Base-by-base conservation (phyloP, 2,888 invertebrate genomes). In the Amblyjoppa fuscipennis region DNA sequence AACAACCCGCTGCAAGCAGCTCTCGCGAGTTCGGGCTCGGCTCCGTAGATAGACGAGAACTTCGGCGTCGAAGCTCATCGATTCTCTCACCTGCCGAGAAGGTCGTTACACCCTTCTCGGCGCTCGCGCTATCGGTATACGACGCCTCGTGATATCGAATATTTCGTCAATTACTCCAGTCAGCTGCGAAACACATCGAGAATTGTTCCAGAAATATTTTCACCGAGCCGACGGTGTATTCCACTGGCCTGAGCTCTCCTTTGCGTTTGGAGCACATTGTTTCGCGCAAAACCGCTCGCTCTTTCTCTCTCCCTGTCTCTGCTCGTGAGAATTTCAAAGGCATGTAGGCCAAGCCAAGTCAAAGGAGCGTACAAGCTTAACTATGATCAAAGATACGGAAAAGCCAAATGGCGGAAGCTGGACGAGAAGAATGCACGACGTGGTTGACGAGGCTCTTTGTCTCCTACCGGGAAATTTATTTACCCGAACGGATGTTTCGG, bases 51-150 rank as follows among this genome's bases (percentile, higher is more conserved):
- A 59, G 88, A 89, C 88, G 91, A 90, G 90, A 90, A 90, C 89
- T 87, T 83, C 87, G 68, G 88, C 88, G 88, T 89, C 86, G 84
- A 89, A 90, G 89, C 91, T 88, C 92, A 92, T 92, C 92, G 92
- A 92, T 92, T 92, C 89, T 89, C 89, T 89, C 90, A 89, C 90
- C 89, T 88, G 83, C 84, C 85, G 87, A 84, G 86, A 88, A 89
- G 90, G 92, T 92, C 92, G 89, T 92, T 92, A 92, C 90, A 91
- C 92, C 88, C 90, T 89, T 88, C 86, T 88, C 78, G 81, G n/a
- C 20, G 20, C 49, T 61, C 25, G 41, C 59, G 16, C 9, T 59
- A 64, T 75, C 28, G 28, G 13, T 31, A 41, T n/a, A 7, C 31
- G 34, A 3, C 6, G 61, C 64, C 9, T 11, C 20, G 0, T 49